phyloP scores from a whole-genome alignment of 1,140 invertebrate genomes.

The Chelonus insularis region DNA sequence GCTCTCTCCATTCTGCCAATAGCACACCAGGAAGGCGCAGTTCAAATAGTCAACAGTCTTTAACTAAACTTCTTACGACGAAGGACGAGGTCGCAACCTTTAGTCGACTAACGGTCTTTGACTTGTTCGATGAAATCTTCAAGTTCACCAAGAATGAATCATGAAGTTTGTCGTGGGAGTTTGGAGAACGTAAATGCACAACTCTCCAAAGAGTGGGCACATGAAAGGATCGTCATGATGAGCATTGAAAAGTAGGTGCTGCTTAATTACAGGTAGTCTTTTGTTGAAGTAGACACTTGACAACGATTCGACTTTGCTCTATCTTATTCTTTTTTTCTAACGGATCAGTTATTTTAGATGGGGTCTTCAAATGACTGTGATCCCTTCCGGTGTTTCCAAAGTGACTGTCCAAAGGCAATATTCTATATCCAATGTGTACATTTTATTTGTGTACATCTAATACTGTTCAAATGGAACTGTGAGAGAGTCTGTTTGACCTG shows the following conservation, averaged over 20 bases:
- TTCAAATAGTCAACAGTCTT: background rate
- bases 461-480: slow-evolving; percentile 1
- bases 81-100: slow-evolving; percentile 18
- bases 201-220: background rate
- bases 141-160: background rate
- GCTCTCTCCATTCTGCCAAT: slow-evolving; percentile 1
- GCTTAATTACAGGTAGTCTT: background rate
- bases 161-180: background rate
- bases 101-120: slow-evolving; percentile 9
- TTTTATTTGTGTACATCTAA: background rate
- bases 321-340: background rate
- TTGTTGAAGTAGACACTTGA: background rate
- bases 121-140: slow-evolving; percentile 7
- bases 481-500: slow-evolving; percentile 12
- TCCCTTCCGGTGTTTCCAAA: slow-evolving; percentile 9
- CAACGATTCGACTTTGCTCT: background rate
- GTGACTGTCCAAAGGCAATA: background rate
- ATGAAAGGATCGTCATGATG: too few relatives aligned
- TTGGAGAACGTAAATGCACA: too few relatives aligned
- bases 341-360: background rate
- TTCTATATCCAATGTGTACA: background rate
- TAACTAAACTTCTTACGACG: background rate
- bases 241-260: background rate
- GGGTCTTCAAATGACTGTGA: background rate
- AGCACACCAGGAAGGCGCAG: background rate